These are phyloP conservation scores for Scleropages formosus DNA, from an alignment of 2,797 vertebrate genomes.

Conservation along the genomic window DNA sequence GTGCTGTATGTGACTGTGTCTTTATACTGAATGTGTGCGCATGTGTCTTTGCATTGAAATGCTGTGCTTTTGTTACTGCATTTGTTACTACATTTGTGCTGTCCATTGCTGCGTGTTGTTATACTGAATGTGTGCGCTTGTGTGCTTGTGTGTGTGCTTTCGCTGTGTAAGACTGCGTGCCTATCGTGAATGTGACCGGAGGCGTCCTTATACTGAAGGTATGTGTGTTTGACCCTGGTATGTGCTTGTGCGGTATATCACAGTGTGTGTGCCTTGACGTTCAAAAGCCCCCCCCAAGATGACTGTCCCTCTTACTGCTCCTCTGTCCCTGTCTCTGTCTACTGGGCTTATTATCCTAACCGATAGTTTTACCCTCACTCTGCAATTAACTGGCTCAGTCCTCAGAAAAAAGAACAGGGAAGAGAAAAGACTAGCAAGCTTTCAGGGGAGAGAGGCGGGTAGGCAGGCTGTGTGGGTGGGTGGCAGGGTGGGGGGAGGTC, in stretches of 20 bases:
- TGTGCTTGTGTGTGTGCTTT: not conserved
- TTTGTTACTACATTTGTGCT: slow-evolving; percentile 25
- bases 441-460: slow-evolving; percentile 49
- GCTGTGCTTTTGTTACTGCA: no score
- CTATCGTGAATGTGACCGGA: no score
- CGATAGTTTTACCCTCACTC: slow-evolving; percentile 59
- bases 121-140: not conserved
- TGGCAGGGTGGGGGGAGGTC: slow-evolving; percentile 56
- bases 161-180: no score
- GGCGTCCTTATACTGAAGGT: no score
- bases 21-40: not conserved
- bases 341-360: slow-evolving; percentile 42
- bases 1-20: not conserved
- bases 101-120: not conserved
- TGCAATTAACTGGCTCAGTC: slow-evolving; percentile 61
- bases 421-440: slow-evolving; percentile 49
- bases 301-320: slow-evolving; percentile 5
- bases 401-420: slow-evolving; percentile 63
- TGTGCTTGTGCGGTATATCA: not conserved
- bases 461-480: slow-evolving; percentile 40
- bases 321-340: slow-evolving; percentile 41
- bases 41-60: slow-evolving; percentile 31
- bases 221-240: not conserved
- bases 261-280: slow-evolving; percentile 12
- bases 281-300: no score